Conservation (phyloP, 1,140 invertebrate species). For the Temnothorax nylanderi region DNA sequence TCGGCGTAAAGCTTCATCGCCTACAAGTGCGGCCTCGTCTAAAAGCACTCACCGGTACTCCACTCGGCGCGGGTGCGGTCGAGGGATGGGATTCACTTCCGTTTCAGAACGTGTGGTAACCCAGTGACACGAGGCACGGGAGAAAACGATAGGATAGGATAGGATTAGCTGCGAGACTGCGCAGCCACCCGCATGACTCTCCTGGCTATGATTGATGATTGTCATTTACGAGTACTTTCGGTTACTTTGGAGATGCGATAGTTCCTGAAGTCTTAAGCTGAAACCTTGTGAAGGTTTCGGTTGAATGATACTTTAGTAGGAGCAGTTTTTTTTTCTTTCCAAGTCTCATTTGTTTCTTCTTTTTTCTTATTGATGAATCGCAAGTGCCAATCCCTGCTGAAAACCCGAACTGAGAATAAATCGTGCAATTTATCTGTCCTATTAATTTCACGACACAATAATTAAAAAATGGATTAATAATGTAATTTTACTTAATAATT, state of each 20-base stretch:
- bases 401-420: neutral
- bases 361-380: neutral
- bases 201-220: slow-evolving; percentile 31
- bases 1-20: slow-evolving; percentile 67
- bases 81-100: slow-evolving; percentile 29
- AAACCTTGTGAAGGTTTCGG: neutral
- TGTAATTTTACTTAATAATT: neutral
- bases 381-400: neutral
- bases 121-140: slow-evolving; percentile 40
- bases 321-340: neutral
- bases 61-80: neutral
- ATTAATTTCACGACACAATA: neutral
- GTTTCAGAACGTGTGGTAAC: slow-evolving; percentile 19
- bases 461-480: neutral
- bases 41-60: slow-evolving; percentile 63
- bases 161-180: slow-evolving; percentile 27
- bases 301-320: slow-evolving; percentile 10
- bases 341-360: neutral
- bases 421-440: neutral
- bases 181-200: slow-evolving; percentile 40
- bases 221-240: slow-evolving; percentile 10
- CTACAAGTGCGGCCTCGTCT: slow-evolving; percentile 51
- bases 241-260: neutral
- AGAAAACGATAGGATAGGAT: slow-evolving; percentile 29
- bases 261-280: neutral